A percentile compares a stretch with the other conserved stretches of the same genome.
Conservation (phyloP, 2,797 vertebrate species). For the Poecilia velifera region DNA sequence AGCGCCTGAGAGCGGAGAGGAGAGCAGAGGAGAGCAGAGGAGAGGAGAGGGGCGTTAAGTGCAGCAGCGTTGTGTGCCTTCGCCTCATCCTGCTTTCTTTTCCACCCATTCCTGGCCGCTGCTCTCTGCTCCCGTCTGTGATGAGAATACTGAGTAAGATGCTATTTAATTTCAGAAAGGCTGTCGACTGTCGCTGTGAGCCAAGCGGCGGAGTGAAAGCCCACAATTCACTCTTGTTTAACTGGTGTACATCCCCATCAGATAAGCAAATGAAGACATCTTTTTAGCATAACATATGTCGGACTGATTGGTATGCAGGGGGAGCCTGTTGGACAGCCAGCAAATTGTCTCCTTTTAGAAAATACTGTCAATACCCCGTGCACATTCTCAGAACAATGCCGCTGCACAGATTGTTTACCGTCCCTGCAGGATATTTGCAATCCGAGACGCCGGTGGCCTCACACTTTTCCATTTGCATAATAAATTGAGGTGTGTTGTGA, state of each 20-base stretch:
- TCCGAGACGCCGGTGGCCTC: constrained; percentile 39
- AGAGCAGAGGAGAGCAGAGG: constrained; percentile 23
- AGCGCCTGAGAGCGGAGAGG: constrained; percentile 37
- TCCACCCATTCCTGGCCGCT: constrained; percentile 79
- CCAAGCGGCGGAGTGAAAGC: constrained; percentile 53
- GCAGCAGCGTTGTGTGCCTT: constrained; percentile 64
- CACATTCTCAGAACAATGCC: constrained; percentile 63
- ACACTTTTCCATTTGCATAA: constrained; percentile 28
- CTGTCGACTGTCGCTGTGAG: constrained; percentile 81
- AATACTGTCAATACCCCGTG: constrained; percentile 59
- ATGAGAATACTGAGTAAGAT: constrained; percentile 87
- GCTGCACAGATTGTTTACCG: constrained; percentile 47
- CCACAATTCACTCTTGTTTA: constrained; percentile 67
- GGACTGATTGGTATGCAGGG: constrained; percentile 71
- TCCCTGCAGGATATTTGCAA: constrained; percentile 55
- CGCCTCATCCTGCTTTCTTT: constrained; percentile 75
- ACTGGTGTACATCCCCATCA: constrained; percentile 49
- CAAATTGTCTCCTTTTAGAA: constrained; percentile 68
- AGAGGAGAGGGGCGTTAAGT: constrained; percentile 41
- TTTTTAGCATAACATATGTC: constrained; percentile 63
- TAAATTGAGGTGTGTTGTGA: constrained; percentile 8
- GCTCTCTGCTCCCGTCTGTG: constrained; percentile 82
- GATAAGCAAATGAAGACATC: constrained; percentile 62
- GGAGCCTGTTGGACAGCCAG: constrained; percentile 55
- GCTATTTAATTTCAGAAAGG: constrained; percentile 84